Evolutionary conservation across 2,113 vertebrate species (phyloP).

Genomic region (Ictalurus punctatus): DNA sequence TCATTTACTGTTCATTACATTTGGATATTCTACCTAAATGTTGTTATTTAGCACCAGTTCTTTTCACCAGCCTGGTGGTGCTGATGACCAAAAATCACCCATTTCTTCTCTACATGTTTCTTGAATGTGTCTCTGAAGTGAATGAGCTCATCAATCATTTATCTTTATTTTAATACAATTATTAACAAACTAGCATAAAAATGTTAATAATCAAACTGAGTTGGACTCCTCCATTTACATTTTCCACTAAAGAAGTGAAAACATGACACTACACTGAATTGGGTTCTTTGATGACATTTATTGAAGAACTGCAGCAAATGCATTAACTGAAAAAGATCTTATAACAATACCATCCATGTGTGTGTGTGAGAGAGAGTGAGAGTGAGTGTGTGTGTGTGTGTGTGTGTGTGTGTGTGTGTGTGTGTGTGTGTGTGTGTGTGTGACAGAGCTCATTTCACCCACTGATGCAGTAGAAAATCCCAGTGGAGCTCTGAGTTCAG

Average conservation of each 20-base stretch:
- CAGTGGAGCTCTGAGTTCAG: conserved; percentile 70
- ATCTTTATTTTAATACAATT: not conserved
- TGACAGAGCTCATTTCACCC: conserved; percentile 70
- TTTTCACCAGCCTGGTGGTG: not conserved
- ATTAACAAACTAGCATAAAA: too few species aligned
- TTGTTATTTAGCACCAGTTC: not conserved
- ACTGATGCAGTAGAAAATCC: conserved; percentile 67
- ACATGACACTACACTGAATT: not conserved
- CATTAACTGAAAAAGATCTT: not conserved
- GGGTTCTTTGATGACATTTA: not conserved
- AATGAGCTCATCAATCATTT: not conserved
- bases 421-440: conserved; percentile 41
- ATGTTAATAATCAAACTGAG: not conserved
- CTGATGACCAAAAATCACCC: not conserved
- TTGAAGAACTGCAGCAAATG: not conserved
- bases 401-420: conserved; percentile 2
- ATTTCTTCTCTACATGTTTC: not conserved
- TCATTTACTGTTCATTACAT: not conserved
- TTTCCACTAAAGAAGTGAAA: not conserved
- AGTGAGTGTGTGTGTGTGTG: conserved; percentile 48
- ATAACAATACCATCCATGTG: not conserved
- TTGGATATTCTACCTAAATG: not conserved
- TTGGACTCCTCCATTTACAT: not conserved
- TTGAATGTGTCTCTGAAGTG: not conserved
- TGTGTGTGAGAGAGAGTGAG: too few species aligned